phyloP scores from a whole-genome alignment of 2,797 vertebrate species.

The Xiphorhynchus erythropygius region DNA sequence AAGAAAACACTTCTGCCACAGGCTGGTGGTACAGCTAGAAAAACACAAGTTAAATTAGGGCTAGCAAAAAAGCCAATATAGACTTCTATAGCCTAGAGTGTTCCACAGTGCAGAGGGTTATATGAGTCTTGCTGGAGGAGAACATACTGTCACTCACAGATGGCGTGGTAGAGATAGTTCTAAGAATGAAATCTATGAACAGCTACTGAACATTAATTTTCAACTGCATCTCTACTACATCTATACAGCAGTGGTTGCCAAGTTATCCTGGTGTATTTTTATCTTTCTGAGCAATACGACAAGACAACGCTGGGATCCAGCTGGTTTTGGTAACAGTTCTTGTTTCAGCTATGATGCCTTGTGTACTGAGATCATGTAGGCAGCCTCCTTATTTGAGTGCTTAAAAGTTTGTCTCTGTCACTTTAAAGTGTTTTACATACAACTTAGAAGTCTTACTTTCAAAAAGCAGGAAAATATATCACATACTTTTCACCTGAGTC shows the following conservation, averaged over 20 bases:
- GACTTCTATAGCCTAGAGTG: not conserved
- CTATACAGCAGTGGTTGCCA: slow-evolving; percentile 1
- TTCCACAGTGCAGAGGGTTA: not conserved
- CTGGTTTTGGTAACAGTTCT: not conserved
- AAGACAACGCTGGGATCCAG: not conserved
- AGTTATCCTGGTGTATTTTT: slow-evolving; percentile 25
- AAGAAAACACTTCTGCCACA: not conserved
- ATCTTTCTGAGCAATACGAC: not conserved
- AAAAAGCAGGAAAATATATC: not conserved
- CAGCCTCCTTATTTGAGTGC: not conserved
- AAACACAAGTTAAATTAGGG: not conserved
- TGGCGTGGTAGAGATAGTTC: not conserved
- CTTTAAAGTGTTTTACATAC: not conserved
- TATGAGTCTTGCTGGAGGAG: not conserved
- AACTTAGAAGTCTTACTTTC: not conserved
- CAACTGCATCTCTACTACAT: not conserved
- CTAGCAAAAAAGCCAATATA: not conserved
- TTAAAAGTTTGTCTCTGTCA: not conserved
- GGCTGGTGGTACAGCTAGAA: not conserved
- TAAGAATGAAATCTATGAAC: slow-evolving; percentile 25
- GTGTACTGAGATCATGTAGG: not conserved
- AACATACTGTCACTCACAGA: not conserved
- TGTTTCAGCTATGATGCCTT: not conserved
- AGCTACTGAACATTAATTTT: slow-evolving; percentile 11
- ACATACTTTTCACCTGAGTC: not conserved